These are phyloP conservation scores for Choristoneura rosaceana DNA, from an alignment of 2,888 invertebrate species.

Conservation along the genomic window DNA sequence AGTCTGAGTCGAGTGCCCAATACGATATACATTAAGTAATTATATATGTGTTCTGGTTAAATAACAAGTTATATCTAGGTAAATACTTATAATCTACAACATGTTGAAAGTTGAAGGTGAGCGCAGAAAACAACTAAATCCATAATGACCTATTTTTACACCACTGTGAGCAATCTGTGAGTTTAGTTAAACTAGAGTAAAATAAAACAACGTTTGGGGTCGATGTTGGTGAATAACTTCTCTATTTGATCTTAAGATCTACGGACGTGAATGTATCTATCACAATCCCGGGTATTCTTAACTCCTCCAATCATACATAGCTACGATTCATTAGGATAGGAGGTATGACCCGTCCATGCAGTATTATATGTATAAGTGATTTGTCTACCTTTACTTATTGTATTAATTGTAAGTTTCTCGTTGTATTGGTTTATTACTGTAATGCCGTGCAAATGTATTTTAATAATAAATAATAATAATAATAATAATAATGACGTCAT, in stretches of 20 bases:
- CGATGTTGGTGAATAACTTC: conserved; percentile 18
- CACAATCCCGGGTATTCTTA: conserved; percentile 12
- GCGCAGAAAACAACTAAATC: conserved; percentile 12
- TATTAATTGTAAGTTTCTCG: too few species aligned
- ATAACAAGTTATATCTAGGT: too few species aligned
- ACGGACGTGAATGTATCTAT: conserved; percentile 21
- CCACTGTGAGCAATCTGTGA: conserved; percentile 24
- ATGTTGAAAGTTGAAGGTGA: background rate
- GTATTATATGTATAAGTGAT: too few species aligned
- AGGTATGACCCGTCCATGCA: too few species aligned
- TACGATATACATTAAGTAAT: too few species aligned
- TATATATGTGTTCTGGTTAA: too few species aligned
- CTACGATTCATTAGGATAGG: conserved; percentile 7
- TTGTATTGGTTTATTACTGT: too few species aligned
- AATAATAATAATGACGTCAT: conserved; percentile 22
- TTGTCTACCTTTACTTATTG: too few species aligned
- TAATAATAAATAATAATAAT: too few species aligned
- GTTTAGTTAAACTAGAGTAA: conserved; percentile 11
- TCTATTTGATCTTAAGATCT: conserved; percentile 14
- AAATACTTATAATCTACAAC: too few species aligned
- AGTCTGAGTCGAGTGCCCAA: too few species aligned
- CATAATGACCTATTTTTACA: conserved; percentile 33
- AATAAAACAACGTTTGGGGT: conserved; percentile 4
- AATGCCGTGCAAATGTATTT: too few species aligned
- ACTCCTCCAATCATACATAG: conserved; percentile 14